Evolutionary conservation across 2,113 vertebrate species (phyloP).

Genomic region (Chrysochloris asiatica): DNA sequence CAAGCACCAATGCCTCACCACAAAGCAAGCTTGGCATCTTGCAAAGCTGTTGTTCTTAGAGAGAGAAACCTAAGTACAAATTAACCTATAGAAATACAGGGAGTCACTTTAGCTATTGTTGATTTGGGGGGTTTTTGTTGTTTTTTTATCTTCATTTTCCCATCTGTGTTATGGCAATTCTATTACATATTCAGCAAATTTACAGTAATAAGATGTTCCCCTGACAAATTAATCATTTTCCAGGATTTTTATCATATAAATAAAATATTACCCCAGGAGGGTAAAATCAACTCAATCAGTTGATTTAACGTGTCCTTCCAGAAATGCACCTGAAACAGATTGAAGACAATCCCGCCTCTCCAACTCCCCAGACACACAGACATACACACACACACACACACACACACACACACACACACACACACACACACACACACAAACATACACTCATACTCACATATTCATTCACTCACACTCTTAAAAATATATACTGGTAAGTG

Average conservation of each 20-base stretch:
- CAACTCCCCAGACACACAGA: not conserved
- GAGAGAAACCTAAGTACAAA: conserved; percentile 71
- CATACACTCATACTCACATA: too few species aligned
- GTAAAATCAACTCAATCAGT: conserved; percentile 83
- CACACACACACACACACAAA: not conserved
- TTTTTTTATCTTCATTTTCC: conserved; percentile 88
- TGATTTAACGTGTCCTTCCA: conserved; percentile 84
- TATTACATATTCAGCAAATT: conserved; percentile 93
- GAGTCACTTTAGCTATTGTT: conserved; percentile 75
- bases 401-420: too few species aligned
- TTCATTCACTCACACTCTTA: conserved; percentile 47
- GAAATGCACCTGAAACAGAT: conserved; percentile 83
- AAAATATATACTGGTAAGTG: conserved; percentile 57
- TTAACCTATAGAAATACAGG: conserved; percentile 73
- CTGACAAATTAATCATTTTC: conserved; percentile 89
- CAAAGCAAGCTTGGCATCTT: conserved; percentile 12
- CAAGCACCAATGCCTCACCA: not conserved
- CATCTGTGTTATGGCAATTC: conserved; percentile 92
- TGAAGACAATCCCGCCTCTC: conserved; percentile 24
- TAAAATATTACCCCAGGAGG: conserved; percentile 87
- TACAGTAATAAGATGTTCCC: conserved; percentile 89
- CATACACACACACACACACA: not conserved
- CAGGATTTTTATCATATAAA: conserved; percentile 88
- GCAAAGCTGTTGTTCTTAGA: conserved; percentile 26
- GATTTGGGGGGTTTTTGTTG: too few species aligned